Evolutionary conservation across 2,113 vertebrate genomes (phyloP).

Genomic region (Silurus meridionalis): DNA sequence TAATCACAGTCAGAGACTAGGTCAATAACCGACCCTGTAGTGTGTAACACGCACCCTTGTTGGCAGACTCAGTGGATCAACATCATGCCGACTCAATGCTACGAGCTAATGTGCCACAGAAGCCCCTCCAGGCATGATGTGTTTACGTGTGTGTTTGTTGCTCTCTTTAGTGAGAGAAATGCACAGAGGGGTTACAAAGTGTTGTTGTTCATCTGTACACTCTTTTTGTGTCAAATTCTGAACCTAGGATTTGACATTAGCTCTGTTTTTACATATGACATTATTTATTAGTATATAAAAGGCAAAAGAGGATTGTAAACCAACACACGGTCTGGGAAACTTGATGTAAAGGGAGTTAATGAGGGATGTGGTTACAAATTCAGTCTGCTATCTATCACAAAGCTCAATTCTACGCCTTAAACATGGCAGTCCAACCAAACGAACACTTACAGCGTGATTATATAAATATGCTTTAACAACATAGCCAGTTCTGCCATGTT

Average conservation of each 20-base stretch:
- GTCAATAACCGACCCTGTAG: slow-evolving; percentile 77
- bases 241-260: not conserved
- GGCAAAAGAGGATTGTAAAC: not conserved
- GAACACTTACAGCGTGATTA: slow-evolving; percentile 57
- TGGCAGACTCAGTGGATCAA: slow-evolving; percentile 57
- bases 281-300: slow-evolving; percentile 14
- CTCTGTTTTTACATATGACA: not conserved
- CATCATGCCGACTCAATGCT: slow-evolving; percentile 58
- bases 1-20: slow-evolving; percentile 72
- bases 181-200: slow-evolving; percentile 35
- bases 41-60: slow-evolving; percentile 67
- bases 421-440: slow-evolving; percentile 60
- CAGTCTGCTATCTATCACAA: slow-evolving; percentile 74
- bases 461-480: slow-evolving; percentile 51
- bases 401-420: slow-evolving; percentile 65
- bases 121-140: slow-evolving; percentile 52
- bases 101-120: slow-evolving; percentile 53
- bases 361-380: slow-evolving; percentile 44
- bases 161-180: slow-evolving; percentile 44
- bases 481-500: slow-evolving; percentile 44
- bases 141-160: slow-evolving; percentile 53
- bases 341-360: slow-evolving; percentile 26
- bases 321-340: not conserved
- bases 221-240: not conserved
- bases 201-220: not conserved